These are phyloP conservation scores for Panorpa germanica DNA, from an alignment of 2,888 invertebrate genomes.

Conservation along the genomic window DNA sequence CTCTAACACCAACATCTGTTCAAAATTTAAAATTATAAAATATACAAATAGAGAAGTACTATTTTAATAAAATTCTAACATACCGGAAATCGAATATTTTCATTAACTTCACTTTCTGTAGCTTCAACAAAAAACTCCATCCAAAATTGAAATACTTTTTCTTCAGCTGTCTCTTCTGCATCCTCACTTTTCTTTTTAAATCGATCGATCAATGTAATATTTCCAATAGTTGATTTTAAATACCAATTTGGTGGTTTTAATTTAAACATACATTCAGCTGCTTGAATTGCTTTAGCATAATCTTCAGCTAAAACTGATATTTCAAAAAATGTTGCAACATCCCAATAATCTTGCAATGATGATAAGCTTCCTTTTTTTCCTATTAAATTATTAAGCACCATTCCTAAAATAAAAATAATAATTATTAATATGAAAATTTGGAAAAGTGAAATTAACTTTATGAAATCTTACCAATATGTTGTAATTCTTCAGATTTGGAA, in stretches of 20 bases:
- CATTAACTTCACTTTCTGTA: conserved; percentile 59
- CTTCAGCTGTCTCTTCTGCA: conserved; percentile 48
- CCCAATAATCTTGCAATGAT: conserved; percentile 94
- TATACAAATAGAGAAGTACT: conserved; percentile 7
- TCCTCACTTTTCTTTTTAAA: conserved; percentile 73
- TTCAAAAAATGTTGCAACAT: conserved; percentile 96
- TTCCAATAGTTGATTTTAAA: conserved; percentile 90
- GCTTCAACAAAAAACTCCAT: conserved; percentile 97
- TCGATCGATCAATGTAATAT: conserved; percentile 81
- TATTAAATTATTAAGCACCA: conserved; percentile 90
- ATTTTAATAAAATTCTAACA: conserved; percentile 3
- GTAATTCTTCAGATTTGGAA: conserved; percentile 73
- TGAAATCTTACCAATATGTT: conserved; percentile 52
- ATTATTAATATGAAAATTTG: conserved; percentile 3
- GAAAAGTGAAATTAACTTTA: background rate
- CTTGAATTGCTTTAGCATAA: conserved; percentile 90
- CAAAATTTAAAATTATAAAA: conserved; percentile 7
- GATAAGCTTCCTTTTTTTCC: conserved; percentile 93
- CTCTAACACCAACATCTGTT: conserved; percentile 38
- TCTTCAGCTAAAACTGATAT: conserved; percentile 95
- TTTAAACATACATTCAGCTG: conserved; percentile 87
- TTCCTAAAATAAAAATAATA: conserved; percentile 28
- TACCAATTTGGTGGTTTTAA: conserved; percentile 86
- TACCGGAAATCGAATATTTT: conserved; percentile 71
- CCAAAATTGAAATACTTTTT: conserved; percentile 91